Percentiles rank a stretch among this genome's conserved stretches.
These are phyloP conservation scores for Lacerta bilineata DNA, from an alignment of 2,797 vertebrate genomes.

Conservation along the genomic window DNA sequence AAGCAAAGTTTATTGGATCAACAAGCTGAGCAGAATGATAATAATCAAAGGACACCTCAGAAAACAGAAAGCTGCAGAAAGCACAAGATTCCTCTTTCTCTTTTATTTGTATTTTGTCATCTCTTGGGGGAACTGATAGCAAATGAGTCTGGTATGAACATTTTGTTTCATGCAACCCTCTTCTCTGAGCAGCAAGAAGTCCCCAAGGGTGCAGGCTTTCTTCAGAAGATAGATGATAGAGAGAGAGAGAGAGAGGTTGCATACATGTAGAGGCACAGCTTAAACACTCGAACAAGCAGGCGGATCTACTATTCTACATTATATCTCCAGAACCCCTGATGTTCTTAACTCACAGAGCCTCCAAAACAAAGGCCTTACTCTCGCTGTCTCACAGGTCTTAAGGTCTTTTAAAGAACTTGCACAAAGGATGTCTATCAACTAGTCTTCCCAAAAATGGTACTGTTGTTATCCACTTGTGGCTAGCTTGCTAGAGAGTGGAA, in stretches of 20 bases:
- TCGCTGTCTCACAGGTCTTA: neutral
- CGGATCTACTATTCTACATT: neutral
- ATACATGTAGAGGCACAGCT: neutral
- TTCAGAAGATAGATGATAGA: neutral
- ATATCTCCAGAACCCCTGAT: neutral
- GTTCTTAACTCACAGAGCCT: neutral
- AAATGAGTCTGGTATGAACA: neutral
- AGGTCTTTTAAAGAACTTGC: no score
- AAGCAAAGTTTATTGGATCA: neutral
- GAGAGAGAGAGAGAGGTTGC: no score
- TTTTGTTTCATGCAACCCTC: neutral
- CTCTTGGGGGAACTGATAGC: neutral
- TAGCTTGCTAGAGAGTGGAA: no score
- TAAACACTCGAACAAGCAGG: neutral
- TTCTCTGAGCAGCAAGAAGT: neutral
- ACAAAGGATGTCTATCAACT: no score
- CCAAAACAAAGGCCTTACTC: neutral
- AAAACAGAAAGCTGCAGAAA: neutral
- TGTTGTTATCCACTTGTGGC: no score
- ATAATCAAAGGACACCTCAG: neutral
- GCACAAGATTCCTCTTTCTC: neutral
- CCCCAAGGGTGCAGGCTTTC: neutral
- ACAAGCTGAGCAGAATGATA: neutral
- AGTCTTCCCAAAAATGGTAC: no score
- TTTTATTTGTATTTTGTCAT: neutral